phyloP scores from a whole-genome alignment of 2,113 vertebrate species.

The Centrocercus urophasianus region DNA sequence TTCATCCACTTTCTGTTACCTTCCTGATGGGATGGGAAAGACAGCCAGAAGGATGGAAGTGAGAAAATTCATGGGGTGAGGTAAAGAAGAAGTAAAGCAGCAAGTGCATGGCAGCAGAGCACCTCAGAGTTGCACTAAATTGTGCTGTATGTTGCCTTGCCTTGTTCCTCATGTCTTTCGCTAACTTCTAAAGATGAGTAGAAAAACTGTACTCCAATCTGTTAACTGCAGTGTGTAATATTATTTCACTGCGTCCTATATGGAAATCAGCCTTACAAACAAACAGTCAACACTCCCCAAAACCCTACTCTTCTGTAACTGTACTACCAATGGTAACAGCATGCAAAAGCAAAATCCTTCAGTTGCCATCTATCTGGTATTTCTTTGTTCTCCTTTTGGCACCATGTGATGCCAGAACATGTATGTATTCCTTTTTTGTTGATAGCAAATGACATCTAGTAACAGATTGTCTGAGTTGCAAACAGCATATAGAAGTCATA shows the following conservation, averaged over 20 bases:
- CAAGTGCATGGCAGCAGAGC: neutral
- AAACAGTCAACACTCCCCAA: neutral
- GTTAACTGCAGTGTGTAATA: neutral
- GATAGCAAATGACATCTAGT: neutral
- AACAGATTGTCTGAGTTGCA: neutral
- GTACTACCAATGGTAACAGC: neutral
- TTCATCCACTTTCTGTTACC: neutral
- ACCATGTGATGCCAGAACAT: neutral
- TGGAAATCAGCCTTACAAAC: neutral
- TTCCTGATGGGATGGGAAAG: neutral
- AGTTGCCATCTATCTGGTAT: fast-evolving
- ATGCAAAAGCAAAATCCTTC: neutral
- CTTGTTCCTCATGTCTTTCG: neutral
- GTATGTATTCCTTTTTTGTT: neutral
- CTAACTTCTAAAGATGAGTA: neutral
- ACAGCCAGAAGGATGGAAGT: neutral
- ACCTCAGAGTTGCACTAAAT: neutral
- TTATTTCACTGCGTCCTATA: neutral
- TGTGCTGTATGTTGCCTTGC: neutral
- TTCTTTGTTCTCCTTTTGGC: neutral
- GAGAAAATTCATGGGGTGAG: neutral
- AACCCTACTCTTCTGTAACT: neutral
- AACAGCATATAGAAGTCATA: neutral
- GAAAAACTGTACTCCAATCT: neutral
- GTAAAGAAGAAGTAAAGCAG: neutral